Evolutionary conservation across 30 jellyfish, hydroid and myxozoan species (phyloP).

Genomic region (Morbakka virulenta): DNA sequence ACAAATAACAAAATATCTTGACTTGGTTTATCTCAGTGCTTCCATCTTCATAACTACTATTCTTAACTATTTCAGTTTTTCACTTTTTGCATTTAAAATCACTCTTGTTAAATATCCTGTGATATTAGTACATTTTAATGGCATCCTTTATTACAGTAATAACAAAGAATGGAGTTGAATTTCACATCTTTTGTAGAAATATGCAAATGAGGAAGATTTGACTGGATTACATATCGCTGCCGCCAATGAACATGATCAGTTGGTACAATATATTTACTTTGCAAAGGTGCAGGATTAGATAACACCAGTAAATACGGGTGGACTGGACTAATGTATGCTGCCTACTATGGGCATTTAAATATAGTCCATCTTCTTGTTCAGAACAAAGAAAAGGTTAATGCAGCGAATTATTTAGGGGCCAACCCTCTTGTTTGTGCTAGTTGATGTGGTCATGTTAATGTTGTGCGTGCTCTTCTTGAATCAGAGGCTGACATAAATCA

Average conservation of each 20-base stretch:
- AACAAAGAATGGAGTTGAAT: too few species aligned
- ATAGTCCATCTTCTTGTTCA: slow-evolving; percentile 59
- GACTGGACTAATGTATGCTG: slow-evolving; percentile 92
- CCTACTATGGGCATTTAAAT: slow-evolving; percentile 78
- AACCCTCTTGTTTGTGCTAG: slow-evolving; percentile 93
- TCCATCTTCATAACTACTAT: too few species aligned
- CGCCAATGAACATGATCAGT: slow-evolving; percentile 76
- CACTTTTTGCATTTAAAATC: too few species aligned
- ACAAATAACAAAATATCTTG: too few species aligned
- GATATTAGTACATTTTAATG: too few species aligned
- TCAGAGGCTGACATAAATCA: slow-evolving; percentile 66
- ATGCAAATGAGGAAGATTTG: slow-evolving; percentile 81
- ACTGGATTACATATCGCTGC: slow-evolving; percentile 72
- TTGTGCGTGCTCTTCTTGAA: slow-evolving; percentile 46
- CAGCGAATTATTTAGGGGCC: slow-evolving; percentile 64
- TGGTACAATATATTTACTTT: slow-evolving; percentile 58
- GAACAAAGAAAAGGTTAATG: slow-evolving; percentile 74
- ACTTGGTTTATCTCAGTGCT: too few species aligned
- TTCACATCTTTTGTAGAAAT: too few species aligned
- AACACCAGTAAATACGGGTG: slow-evolving; percentile 71
- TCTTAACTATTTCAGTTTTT: too few species aligned
- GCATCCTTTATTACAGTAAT: too few species aligned
- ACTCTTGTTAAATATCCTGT: too few species aligned
- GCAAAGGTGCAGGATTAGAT: slow-evolving; percentile 87
- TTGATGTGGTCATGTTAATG: slow-evolving; percentile 77